Base-by-base conservation (phyloP, 2,113 vertebrate species). In the Oryzias celebensis region DNA sequence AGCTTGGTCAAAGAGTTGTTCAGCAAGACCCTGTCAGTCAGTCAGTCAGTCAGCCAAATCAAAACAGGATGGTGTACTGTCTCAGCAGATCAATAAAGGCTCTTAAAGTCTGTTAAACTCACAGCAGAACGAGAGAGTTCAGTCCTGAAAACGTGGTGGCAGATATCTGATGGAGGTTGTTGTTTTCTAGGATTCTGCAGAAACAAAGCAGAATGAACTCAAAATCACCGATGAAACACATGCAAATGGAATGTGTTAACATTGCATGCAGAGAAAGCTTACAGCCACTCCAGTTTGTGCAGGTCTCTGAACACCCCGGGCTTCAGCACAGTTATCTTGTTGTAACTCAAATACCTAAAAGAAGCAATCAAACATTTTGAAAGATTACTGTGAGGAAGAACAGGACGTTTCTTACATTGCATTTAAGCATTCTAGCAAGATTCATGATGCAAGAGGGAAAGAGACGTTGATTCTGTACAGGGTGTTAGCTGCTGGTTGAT, bases 201-300 rank as follows among this genome's bases (percentile, higher is more conserved):
- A 2, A 28, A 43, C 14, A 74, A 70, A 74, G 6, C 67, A 5
- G 22, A 46, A 42, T 65, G 0, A 46, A 6, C 1, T 64, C 24
- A 26, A 54, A 20, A 26, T 6, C 10, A 1, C 14, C 23, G 8
- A 55, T 14, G 8, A 59, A 58, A 59, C 13, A 0, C 0, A 26
- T 14, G 20, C 7, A 12, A 47, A 7, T 15, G 10, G 59, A 8
- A 28, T 8, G 1, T 8, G 10, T 36, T 12, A 36, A 6, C 7
- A 13, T 46, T 31, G 28, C 45, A 15, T 17, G 52, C 12, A 56
- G 50, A 12, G 47, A 2, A 23, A 36, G 93, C 96, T 54, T 95
- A 98, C 96, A 98, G 89, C 97, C 97, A 98, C 89, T 98, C 93
- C 57, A 98, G 90, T 62, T 88, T 94, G 72, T 94, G 93, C 45